Evolutionary conservation across 30 jellyfish, hydroid and myxozoan species (phyloP).

Genomic region (Turritopsis rubra): DNA sequence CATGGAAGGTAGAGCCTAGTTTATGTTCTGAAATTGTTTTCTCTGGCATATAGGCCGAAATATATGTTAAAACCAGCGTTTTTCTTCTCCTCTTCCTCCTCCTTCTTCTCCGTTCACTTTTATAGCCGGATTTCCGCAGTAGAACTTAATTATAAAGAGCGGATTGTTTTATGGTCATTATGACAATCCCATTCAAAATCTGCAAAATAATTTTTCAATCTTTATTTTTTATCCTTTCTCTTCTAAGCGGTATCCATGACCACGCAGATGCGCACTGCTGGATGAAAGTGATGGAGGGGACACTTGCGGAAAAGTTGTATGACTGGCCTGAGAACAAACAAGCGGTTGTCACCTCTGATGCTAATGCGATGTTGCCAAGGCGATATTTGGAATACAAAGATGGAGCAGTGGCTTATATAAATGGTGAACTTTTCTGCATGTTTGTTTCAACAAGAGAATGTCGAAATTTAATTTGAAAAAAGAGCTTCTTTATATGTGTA

Average conservation of each 20-base stretch:
- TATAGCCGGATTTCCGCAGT: too few relatives aligned
- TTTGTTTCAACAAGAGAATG: too few relatives aligned
- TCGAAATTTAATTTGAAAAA: too few relatives aligned
- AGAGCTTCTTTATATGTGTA: too few relatives aligned
- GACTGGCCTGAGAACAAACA: conserved; percentile 77
- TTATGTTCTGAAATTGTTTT: background rate
- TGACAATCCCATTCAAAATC: too few relatives aligned
- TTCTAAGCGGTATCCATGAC: conserved; percentile 85
- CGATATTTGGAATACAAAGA: conserved; percentile 31
- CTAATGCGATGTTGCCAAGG: conserved; percentile 38
- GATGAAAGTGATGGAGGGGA: conserved; percentile 92
- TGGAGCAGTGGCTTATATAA: conserved; percentile 74
- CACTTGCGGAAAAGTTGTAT: conserved; percentile 69
- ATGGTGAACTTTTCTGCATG: conserved; percentile 52
- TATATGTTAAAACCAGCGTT: too few relatives aligned
- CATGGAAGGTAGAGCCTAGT: conserved; percentile 64
- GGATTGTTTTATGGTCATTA: too few relatives aligned
- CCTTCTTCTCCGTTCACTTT: too few relatives aligned
- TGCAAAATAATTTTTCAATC: background rate
- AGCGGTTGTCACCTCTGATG: conserved; percentile 28
- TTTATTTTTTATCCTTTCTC: background rate
- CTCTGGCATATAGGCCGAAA: too few relatives aligned
- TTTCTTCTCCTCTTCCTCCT: too few relatives aligned
- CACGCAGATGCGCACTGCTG: conserved; percentile 92
- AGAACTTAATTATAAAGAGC: conserved; percentile 1